Evolutionary conservation across 2,888 invertebrate species (phyloP).

Genomic region (Amblyteles armatorius): DNA sequence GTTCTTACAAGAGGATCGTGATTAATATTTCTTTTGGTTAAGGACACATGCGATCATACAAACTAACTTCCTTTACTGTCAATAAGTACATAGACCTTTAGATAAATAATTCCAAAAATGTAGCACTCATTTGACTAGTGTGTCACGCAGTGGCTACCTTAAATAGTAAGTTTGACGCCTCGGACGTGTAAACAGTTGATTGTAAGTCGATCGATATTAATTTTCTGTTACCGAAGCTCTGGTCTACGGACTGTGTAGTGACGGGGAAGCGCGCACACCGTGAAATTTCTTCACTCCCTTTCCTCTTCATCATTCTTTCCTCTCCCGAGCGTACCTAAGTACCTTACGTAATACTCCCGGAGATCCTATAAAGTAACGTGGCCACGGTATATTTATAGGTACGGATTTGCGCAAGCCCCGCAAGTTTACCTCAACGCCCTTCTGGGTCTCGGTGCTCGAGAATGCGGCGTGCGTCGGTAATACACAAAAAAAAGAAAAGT

Average conservation of each 20-base stretch:
- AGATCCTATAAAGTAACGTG: slow-evolving; percentile 75
- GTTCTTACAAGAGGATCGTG: too few relatives aligned
- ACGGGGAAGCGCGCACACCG: not conserved
- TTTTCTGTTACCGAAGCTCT: not conserved
- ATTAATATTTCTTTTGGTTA: too few relatives aligned
- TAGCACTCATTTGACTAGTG: too few relatives aligned
- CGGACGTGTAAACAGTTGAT: too few relatives aligned
- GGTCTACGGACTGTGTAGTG: not conserved
- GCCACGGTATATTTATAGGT: slow-evolving; percentile 39
- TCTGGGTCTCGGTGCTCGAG: not conserved
- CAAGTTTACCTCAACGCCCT: slow-evolving; percentile 66
- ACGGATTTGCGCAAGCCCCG: slow-evolving; percentile 71
- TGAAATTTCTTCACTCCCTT: not conserved
- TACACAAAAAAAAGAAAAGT: too few relatives aligned
- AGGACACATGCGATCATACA: too few relatives aligned
- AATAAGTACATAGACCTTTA: too few relatives aligned
- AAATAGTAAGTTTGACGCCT: too few relatives aligned
- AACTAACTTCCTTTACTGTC: too few relatives aligned
- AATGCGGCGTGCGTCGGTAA: too few relatives aligned
- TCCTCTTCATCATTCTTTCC: not conserved
- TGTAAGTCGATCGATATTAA: not conserved
- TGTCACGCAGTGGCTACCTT: too few relatives aligned
- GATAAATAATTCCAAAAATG: too few relatives aligned
- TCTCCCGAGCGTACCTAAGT: slow-evolving; percentile 64
- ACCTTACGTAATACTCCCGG: slow-evolving; percentile 73